phyloP scores from a whole-genome alignment of 2,797 vertebrate genomes.

The Etheostoma nigrum region DNA sequence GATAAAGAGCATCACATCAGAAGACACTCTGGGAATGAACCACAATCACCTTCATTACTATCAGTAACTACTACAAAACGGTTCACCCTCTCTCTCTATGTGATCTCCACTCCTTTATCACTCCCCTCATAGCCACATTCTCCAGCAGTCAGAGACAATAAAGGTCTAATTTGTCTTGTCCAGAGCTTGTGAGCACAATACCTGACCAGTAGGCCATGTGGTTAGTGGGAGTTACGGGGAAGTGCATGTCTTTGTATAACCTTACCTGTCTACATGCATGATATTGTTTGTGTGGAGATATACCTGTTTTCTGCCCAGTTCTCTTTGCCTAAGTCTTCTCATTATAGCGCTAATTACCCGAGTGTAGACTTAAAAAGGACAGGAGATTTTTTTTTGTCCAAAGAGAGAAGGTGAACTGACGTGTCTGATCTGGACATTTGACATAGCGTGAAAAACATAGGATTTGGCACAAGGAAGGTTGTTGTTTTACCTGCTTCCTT shows the following conservation, averaged over 20 bases:
- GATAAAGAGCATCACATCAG: slow-evolving; percentile 17
- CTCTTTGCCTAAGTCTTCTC: slow-evolving; percentile 27
- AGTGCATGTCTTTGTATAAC: slow-evolving; percentile 46
- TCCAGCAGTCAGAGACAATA: slow-evolving; percentile 58
- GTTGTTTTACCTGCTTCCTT: slow-evolving; percentile 64
- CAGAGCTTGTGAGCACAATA: slow-evolving; percentile 38
- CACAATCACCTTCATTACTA: slow-evolving; percentile 3
- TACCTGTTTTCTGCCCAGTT: slow-evolving; percentile 19
- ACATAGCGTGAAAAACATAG: slow-evolving; percentile 32
- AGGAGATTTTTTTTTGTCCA: slow-evolving; percentile 21
- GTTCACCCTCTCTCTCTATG: not conserved
- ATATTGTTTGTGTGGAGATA: slow-evolving; percentile 38
- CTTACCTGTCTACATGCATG: slow-evolving; percentile 46
- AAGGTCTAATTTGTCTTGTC: slow-evolving; percentile 62
- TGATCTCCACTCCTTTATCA: slow-evolving; percentile 21
- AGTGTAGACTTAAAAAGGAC: slow-evolving; percentile 30
- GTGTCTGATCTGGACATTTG: slow-evolving; percentile 24
- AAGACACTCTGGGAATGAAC: not conserved
- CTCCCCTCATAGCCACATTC: slow-evolving; percentile 30
- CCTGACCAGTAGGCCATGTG: slow-evolving; percentile 46
- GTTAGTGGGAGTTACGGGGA: slow-evolving; percentile 29
- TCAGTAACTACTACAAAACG: slow-evolving; percentile 16
- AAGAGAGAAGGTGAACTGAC: slow-evolving; percentile 41
- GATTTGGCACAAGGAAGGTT: slow-evolving; percentile 27
- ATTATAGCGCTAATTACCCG: slow-evolving; percentile 39